Evolutionary conservation across 2,113 vertebrate genomes (phyloP).

Genomic region (Chaetodon auriga): DNA sequence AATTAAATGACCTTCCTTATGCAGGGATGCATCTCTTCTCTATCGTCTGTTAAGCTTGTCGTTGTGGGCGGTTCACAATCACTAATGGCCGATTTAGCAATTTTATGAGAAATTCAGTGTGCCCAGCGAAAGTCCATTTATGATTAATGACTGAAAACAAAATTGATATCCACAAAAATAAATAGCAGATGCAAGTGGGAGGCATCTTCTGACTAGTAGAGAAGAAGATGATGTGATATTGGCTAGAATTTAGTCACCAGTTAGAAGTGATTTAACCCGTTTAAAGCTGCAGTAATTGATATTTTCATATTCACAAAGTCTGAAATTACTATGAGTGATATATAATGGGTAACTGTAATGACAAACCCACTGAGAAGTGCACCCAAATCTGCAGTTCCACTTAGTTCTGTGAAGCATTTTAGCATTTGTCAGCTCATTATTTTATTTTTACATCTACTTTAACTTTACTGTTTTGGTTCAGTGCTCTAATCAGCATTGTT

Average conservation of each 20-base stretch:
- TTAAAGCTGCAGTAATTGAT: conserved; percentile 2
- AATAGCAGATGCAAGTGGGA: conserved; percentile 25
- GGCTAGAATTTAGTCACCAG: not conserved
- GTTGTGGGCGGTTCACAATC: conserved; percentile 5
- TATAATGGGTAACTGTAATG: not conserved
- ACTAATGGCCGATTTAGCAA: conserved; percentile 19
- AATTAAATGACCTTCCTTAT: not conserved
- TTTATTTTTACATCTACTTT: not conserved
- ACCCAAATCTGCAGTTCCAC: too few relatives aligned
- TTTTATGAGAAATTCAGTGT: conserved; percentile 13
- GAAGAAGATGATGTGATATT: not conserved
- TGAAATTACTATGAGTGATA: not conserved
- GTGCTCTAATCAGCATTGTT: not conserved
- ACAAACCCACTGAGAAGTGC: not conserved
- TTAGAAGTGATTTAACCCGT: not conserved
- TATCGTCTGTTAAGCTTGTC: not conserved
- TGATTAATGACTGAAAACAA: conserved; percentile 37
- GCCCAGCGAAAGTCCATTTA: not conserved
- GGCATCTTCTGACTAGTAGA: not conserved
- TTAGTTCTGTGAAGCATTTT: not conserved
- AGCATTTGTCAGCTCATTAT: not conserved
- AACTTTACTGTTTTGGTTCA: not conserved
- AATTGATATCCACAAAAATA: not conserved
- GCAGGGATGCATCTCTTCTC: conserved; percentile 7
- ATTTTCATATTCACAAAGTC: not conserved